Conservation (phyloP, 2,113 vertebrate species). For the Oryzias celebensis region DNA sequence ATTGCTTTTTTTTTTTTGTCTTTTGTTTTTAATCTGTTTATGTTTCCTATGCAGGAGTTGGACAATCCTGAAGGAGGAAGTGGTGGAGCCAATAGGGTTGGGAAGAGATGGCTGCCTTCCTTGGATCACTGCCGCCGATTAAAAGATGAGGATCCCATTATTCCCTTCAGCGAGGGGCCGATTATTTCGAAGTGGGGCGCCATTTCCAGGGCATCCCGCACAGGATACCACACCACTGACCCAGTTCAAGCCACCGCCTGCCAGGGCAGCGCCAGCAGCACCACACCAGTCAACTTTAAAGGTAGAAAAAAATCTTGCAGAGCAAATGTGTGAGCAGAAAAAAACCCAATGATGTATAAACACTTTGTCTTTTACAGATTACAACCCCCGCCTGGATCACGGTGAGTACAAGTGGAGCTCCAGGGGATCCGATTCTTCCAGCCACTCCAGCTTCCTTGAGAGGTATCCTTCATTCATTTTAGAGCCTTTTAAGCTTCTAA, state of each 20-base stretch:
- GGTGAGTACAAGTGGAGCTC: constrained; percentile 91
- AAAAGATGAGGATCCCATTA: constrained; percentile 96
- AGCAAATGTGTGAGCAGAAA: neutral
- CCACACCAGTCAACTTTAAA: constrained; percentile 92
- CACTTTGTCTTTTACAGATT: constrained; percentile 75
- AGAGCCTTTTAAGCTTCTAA: neutral
- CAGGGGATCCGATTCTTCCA: constrained; percentile 85
- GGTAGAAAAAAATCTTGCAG: constrained; percentile 66
- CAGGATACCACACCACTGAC: constrained; percentile 91
- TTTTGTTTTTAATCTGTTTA: no score
- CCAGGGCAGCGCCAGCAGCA: constrained; percentile 85
- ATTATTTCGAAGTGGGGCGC: constrained; percentile 99
- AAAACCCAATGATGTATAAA: neutral
- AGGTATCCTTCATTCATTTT: constrained; percentile 70
- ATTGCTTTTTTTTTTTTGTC: no score
- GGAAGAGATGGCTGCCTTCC: constrained; percentile 86
- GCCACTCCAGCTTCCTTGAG: constrained; percentile 85
- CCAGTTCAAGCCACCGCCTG: constrained; percentile 94
- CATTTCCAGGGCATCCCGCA: constrained; percentile 92
- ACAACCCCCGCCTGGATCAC: constrained; percentile 86
- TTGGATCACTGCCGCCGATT: constrained; percentile 87
- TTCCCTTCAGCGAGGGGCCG: constrained; percentile 93
- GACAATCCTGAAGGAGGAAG: constrained; percentile 68
- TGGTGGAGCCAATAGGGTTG: constrained; percentile 59
- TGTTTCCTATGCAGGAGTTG: constrained; percentile 74